Percentiles rank a stretch among this genome's conserved stretches.
phyloP scores from a whole-genome alignment of 1,140 invertebrate genomes.

The Sarcophaga bullata region DNA sequence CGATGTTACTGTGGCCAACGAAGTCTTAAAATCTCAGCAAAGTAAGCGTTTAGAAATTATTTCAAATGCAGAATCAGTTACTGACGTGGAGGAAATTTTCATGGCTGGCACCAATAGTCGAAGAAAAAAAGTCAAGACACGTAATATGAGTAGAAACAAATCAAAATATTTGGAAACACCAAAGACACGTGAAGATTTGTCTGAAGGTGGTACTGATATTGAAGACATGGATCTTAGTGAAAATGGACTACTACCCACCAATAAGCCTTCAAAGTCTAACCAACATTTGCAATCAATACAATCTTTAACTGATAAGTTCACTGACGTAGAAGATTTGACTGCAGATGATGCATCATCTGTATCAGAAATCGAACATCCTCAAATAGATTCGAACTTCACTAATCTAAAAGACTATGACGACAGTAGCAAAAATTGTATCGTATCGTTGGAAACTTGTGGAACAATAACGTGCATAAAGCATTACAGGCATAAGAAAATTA shows the following conservation, averaged over 20 bases:
- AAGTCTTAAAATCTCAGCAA: conserved; percentile 55
- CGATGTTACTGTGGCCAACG: conserved; percentile 60
- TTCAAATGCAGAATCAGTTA: conserved; percentile 62
- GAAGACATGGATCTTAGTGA: conserved; percentile 70
- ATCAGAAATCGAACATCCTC: conserved; percentile 46
- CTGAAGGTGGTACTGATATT: conserved; percentile 66
- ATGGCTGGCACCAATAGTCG: conserved; percentile 60
- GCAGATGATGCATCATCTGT: conserved; percentile 55
- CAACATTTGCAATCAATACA: conserved; percentile 14
- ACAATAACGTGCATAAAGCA: neutral
- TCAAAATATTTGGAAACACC: conserved; percentile 53
- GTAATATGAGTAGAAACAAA: conserved; percentile 57
- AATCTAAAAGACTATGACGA: conserved; percentile 41
- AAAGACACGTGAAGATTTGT: conserved; percentile 30
- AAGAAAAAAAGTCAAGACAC: conserved; percentile 60
- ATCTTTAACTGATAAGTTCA: conserved; percentile 35
- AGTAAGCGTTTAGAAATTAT: conserved; percentile 57
- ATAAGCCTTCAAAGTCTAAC: neutral
- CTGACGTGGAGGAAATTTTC: conserved; percentile 69
- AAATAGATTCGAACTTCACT: conserved; percentile 18
- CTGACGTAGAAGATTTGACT: conserved; percentile 57
- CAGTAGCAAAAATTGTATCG: conserved; percentile 41
- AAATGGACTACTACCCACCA: conserved; percentile 53
- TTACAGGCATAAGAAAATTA: neutral
- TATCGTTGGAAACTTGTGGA: conserved; percentile 30